Conservation (phyloP, 2,888 invertebrate genomes). For the Acleris sparsana region DNA sequence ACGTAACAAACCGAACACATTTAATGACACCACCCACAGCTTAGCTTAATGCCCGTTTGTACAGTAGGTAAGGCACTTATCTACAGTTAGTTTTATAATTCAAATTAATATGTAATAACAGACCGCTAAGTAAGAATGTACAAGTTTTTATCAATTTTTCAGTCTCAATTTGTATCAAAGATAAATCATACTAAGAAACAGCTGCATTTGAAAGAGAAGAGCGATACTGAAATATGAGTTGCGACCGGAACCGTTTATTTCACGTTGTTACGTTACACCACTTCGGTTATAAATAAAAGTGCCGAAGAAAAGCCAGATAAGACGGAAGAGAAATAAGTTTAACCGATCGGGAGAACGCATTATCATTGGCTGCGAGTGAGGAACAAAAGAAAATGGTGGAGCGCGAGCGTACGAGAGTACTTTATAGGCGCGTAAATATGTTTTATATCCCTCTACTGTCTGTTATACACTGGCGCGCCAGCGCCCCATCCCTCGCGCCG, state of each 20-base stretch:
- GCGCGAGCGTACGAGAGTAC: slow-evolving; percentile 83
- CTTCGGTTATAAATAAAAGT: slow-evolving; percentile 79
- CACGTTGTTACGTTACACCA: slow-evolving; percentile 71
- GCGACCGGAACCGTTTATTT: slow-evolving; percentile 70
- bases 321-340: slow-evolving; percentile 81
- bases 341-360: slow-evolving; percentile 82
- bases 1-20: too few relatives aligned
- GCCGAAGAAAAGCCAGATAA: slow-evolving; percentile 79
- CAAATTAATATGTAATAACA: too few relatives aligned
- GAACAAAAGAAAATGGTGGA: slow-evolving; percentile 83
- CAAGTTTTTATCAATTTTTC: too few relatives aligned
- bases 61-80: too few relatives aligned
- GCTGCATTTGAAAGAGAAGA: slow-evolving; percentile 52
- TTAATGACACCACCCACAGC: too few relatives aligned
- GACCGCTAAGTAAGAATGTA: too few relatives aligned
- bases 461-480: slow-evolving; percentile 82
- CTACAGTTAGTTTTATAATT: too few relatives aligned
- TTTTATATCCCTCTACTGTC: slow-evolving; percentile 84
- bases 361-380: slow-evolving; percentile 81
- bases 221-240: slow-evolving; percentile 62
- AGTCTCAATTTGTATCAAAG: not conserved
- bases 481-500: slow-evolving; percentile 54
- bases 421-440: slow-evolving; percentile 85
- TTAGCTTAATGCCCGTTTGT: too few relatives aligned
- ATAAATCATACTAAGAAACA: slow-evolving; percentile 40